These are phyloP conservation scores for Argyrosomus regius DNA, from an alignment of 2,797 vertebrate genomes.

Conservation along the genomic window DNA sequence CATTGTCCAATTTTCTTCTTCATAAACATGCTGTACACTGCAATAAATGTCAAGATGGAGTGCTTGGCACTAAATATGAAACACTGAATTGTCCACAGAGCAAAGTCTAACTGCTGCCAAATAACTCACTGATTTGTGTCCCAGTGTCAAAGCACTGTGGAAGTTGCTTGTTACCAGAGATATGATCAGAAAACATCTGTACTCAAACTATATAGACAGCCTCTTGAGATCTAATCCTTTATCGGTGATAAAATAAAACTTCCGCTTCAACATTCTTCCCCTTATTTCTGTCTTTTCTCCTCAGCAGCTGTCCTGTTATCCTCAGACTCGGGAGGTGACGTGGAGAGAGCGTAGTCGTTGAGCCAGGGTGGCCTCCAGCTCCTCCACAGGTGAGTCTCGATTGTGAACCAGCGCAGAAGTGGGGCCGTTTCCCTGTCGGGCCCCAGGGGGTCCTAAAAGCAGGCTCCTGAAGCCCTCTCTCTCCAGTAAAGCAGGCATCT, in stretches of 20 bases:
- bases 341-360: conserved; percentile 91
- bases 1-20: conserved; percentile 28
- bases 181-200: conserved; percentile 31
- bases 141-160: conserved; percentile 11
- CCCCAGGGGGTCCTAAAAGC: conserved; percentile 86
- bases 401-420: conserved; percentile 56
- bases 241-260: conserved; percentile 27
- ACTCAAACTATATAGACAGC: not conserved
- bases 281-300: conserved; percentile 34
- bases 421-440: conserved; percentile 86
- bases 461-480: conserved; percentile 91
- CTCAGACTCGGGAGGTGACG: conserved; percentile 92
- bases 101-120: conserved; percentile 18
- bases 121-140: conserved; percentile 24
- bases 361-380: conserved; percentile 91
- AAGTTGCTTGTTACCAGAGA: conserved; percentile 23
- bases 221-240: conserved; percentile 37
- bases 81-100: conserved; percentile 39
- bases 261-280: conserved; percentile 17
- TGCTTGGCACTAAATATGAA: conserved; percentile 25
- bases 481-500: conserved; percentile 93
- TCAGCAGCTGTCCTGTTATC: conserved; percentile 23
- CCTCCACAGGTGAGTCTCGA: conserved; percentile 89
- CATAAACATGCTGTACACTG: conserved; percentile 22
- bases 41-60: conserved; percentile 19